Conservation (phyloP, 2,113 vertebrate species). For the Corythoichthys intestinalis region DNA sequence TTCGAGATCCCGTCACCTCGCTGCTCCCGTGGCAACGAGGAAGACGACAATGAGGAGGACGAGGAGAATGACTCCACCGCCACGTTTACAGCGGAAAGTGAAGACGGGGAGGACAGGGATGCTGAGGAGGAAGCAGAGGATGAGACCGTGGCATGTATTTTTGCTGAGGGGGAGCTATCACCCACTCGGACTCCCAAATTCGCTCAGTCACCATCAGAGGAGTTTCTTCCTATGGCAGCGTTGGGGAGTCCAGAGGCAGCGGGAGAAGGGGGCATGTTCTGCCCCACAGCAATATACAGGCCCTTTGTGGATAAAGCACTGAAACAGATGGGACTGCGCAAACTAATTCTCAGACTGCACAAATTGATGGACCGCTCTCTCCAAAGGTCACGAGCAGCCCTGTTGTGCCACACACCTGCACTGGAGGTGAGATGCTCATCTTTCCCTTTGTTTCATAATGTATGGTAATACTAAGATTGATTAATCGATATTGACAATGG, state of each 20-base stretch:
- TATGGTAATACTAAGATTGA: neutral
- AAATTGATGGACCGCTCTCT: conserved; percentile 97
- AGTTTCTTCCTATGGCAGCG: conserved; percentile 63
- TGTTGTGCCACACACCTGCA: conserved; percentile 79
- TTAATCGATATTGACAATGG: neutral
- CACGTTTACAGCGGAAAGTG: conserved; percentile 81
- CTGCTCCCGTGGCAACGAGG: conserved; percentile 78
- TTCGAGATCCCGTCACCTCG: conserved; percentile 96
- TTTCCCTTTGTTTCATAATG: neutral
- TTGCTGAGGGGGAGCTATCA: conserved; percentile 53
- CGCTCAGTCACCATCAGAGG: conserved; percentile 80
- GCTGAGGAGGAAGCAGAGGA: conserved; percentile 32
- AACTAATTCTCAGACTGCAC: conserved; percentile 94
- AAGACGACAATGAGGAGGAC: conserved; percentile 74
- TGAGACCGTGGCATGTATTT: conserved; percentile 13
- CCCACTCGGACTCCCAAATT: conserved; percentile 71
- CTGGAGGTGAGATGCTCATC: conserved; percentile 77
- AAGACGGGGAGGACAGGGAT: conserved; percentile 73
- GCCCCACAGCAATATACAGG: conserved; percentile 92
- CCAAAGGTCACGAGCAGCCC: conserved; percentile 86
- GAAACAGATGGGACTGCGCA: conserved; percentile 98
- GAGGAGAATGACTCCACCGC: conserved; percentile 77
- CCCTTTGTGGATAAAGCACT: conserved; percentile 99
- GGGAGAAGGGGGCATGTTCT: conserved; percentile 70
- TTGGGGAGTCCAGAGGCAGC: conserved; percentile 34